Conservation (phyloP, 2,888 invertebrate species). For the Alloscopus bannaensis region DNA sequence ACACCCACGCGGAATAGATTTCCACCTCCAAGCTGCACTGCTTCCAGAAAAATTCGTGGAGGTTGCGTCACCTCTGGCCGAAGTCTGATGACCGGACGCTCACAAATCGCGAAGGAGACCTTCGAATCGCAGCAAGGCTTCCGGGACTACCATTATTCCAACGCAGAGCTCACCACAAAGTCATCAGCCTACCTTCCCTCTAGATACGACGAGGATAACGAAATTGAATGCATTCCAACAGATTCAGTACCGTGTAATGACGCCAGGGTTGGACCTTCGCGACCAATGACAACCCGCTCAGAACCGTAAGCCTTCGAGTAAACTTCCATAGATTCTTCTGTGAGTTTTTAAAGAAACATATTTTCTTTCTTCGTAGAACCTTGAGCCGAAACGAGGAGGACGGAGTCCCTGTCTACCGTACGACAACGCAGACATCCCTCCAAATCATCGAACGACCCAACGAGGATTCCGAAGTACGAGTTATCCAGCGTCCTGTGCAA, state of each 20-base stretch:
- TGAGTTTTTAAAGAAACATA: constrained; percentile 2
- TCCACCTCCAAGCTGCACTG: too few species aligned
- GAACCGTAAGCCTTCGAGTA: neutral
- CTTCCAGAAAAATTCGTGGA: too few species aligned
- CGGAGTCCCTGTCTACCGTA: constrained; percentile 16
- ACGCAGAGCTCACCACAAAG: constrained; percentile 37
- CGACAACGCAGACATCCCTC: constrained; percentile 33
- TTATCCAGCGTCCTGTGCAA: constrained; percentile 39
- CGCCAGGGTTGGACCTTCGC: neutral
- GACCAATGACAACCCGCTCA: neutral
- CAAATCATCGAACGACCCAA: constrained; percentile 36
- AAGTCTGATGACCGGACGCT: neutral
- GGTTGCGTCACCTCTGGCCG: too few species aligned
- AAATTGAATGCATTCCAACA: neutral
- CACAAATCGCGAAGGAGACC: neutral
- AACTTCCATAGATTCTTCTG: neutral
- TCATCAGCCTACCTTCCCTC: constrained; percentile 35
- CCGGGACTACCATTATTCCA: constrained; percentile 27
- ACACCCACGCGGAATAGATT: too few species aligned
- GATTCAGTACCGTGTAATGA: neutral
- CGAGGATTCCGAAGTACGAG: constrained; percentile 20
- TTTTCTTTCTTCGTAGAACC: neutral
- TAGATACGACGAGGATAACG: constrained; percentile 17
- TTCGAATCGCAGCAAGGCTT: neutral
- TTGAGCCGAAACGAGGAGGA: neutral